Conservation (phyloP, 2,797 vertebrate genomes). For the Sebastes taczanowskii region DNA sequence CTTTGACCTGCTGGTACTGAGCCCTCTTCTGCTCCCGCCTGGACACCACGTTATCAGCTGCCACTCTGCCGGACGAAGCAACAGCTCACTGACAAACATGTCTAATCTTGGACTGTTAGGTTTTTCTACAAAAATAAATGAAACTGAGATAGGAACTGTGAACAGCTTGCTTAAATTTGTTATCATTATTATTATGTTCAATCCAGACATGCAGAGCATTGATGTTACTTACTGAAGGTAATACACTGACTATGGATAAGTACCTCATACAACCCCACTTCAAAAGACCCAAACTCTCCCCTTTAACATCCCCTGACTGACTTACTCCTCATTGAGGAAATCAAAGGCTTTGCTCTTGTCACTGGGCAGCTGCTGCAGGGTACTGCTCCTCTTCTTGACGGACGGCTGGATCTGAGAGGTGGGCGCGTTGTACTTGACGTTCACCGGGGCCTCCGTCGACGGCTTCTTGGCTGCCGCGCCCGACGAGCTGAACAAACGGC, state of each 20-base stretch:
- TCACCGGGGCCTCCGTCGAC: constrained; percentile 90
- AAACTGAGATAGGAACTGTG: background rate
- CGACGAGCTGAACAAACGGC: constrained; percentile 96
- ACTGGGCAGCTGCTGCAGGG: constrained; percentile 94
- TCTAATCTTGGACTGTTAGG: background rate
- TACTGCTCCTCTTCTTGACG: constrained; percentile 95
- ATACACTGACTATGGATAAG: background rate
- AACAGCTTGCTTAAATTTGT: background rate
- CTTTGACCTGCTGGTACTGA: constrained; percentile 97
- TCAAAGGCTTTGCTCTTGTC: constrained; percentile 99
- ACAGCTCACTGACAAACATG: background rate
- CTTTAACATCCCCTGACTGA: background rate
- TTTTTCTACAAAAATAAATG: too few relatives aligned
- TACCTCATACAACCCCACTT: background rate
- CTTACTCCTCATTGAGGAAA: constrained; percentile 99
- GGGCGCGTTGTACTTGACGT: constrained; percentile 97
- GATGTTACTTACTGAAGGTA: background rate
- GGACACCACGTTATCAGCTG: constrained; percentile 86
- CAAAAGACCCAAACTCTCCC: background rate
- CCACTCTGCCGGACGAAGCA: constrained; percentile 75
- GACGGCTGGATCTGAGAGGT: constrained; percentile 95
- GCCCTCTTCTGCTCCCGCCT: constrained; percentile 96
- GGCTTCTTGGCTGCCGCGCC: constrained; percentile 90
- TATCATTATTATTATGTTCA: background rate
- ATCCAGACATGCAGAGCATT: background rate